phyloP scores from a whole-genome alignment of 2,797 vertebrate species.

The Cirrhinus mrigala region DNA sequence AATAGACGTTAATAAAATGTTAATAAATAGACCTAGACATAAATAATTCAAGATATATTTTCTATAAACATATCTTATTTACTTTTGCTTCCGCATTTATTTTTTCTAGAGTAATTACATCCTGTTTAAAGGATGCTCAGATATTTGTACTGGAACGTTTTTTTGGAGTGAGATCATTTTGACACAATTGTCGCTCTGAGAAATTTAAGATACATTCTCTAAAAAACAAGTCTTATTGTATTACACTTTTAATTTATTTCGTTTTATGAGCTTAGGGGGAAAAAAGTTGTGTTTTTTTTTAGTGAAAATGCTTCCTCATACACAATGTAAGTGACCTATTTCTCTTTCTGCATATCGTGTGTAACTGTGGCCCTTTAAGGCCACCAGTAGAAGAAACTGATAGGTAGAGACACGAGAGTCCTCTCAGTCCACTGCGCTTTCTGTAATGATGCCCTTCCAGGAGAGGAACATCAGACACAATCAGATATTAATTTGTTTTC shows the following conservation, averaged over 20 bases:
- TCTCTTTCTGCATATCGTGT: slow-evolving; percentile 11
- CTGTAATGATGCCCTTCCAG: background rate
- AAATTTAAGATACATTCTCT: background rate
- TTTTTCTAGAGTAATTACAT: background rate
- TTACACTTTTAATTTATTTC: background rate
- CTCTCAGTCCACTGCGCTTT: background rate
- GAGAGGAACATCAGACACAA: background rate
- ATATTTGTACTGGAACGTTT: background rate
- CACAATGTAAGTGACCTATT: slow-evolving; percentile 25
- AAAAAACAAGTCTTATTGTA: background rate
- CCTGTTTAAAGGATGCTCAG: background rate
- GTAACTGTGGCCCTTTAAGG: slow-evolving; percentile 39
- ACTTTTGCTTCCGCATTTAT: background rate
- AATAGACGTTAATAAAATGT: background rate
- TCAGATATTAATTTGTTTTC: background rate
- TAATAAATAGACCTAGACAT: too few relatives aligned
- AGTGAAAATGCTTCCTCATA: background rate
- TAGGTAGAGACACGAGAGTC: slow-evolving; percentile 11
- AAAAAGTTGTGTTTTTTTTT: background rate
- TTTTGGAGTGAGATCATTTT: background rate
- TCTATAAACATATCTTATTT: background rate
- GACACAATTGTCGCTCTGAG: background rate
- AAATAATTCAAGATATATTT: background rate
- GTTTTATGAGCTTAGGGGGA: background rate
- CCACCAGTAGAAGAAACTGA: slow-evolving; percentile 41